phyloP scores from a whole-genome alignment of 2,113 vertebrate genomes.

The Pedetes capensis region DNA sequence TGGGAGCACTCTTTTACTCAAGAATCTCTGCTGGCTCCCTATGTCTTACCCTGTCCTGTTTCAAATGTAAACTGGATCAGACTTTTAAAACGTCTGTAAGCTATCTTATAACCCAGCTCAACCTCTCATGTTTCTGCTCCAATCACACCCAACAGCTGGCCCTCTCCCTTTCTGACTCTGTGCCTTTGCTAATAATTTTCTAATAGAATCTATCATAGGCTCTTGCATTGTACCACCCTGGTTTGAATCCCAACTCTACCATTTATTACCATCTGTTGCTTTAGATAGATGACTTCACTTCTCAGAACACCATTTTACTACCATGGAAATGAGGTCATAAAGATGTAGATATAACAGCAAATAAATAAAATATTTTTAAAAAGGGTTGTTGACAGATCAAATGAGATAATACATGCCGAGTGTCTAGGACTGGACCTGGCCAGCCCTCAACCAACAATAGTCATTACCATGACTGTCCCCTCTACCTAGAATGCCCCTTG shows the following conservation, averaged over 20 bases:
- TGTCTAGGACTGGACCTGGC: neutral
- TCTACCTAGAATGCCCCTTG: neutral
- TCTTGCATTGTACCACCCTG: neutral
- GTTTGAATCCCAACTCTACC: slow-evolving; percentile 5
- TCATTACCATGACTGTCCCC: neutral
- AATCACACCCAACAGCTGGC: neutral
- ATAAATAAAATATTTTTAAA: neutral
- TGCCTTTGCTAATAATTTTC: slow-evolving; percentile 19
- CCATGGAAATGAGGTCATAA: neutral
- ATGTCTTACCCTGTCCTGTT: neutral
- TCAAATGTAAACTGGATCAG: neutral
- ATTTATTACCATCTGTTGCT: slow-evolving; percentile 13
- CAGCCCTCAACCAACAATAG: neutral
- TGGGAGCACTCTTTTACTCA: neutral
- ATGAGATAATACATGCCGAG: neutral
- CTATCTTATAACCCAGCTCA: neutral
- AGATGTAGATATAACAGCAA: neutral
- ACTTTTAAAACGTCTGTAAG: neutral
- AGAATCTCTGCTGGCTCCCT: neutral
- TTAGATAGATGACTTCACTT: slow-evolving; percentile 14
- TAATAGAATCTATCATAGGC: neutral
- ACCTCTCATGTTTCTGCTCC: neutral
- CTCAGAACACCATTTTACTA: neutral
- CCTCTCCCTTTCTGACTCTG: neutral
- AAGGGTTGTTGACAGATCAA: neutral